phyloP scores from a whole-genome alignment of 2,113 vertebrate species.

The Clinocottus analis region DNA sequence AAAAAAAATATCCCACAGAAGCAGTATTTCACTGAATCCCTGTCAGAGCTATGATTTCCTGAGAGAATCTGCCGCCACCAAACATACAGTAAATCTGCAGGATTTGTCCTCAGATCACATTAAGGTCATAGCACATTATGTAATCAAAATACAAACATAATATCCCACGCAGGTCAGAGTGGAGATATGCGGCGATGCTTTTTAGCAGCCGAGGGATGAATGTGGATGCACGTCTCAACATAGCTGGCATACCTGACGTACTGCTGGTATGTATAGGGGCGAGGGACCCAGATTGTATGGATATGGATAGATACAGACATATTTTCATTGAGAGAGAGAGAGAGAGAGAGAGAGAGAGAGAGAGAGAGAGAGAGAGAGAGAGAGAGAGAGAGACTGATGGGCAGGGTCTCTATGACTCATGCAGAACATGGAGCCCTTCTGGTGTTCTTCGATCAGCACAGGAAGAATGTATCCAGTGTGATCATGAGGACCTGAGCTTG shows the following conservation, averaged over 20 bases:
- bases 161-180: slow-evolving; percentile 26
- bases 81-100: slow-evolving; percentile 56
- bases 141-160: slow-evolving; percentile 50
- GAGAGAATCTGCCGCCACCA: slow-evolving; percentile 27
- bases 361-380: slow-evolving; percentile 27
- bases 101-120: slow-evolving; percentile 61
- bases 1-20: background rate
- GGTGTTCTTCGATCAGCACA: slow-evolving; percentile 53
- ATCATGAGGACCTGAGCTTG: background rate
- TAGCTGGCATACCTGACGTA: slow-evolving; percentile 68
- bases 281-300: background rate
- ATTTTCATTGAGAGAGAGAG: slow-evolving; percentile 31
- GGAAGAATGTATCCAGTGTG: slow-evolving; percentile 52
- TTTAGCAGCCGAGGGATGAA: slow-evolving; percentile 47
- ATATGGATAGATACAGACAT: slow-evolving; percentile 15
- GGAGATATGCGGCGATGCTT: background rate
- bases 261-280: slow-evolving; percentile 39
- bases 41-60: background rate
- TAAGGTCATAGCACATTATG: slow-evolving; percentile 55
- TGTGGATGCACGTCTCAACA: slow-evolving; percentile 60
- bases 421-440: slow-evolving; percentile 66
- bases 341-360: slow-evolving; percentile 18
- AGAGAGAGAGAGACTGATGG: slow-evolving; percentile 18
- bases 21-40: slow-evolving; percentile 11
- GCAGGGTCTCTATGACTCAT: slow-evolving; percentile 69